phyloP scores from a whole-genome alignment of 2,888 invertebrate species.

The Drosophila prolongata region DNA sequence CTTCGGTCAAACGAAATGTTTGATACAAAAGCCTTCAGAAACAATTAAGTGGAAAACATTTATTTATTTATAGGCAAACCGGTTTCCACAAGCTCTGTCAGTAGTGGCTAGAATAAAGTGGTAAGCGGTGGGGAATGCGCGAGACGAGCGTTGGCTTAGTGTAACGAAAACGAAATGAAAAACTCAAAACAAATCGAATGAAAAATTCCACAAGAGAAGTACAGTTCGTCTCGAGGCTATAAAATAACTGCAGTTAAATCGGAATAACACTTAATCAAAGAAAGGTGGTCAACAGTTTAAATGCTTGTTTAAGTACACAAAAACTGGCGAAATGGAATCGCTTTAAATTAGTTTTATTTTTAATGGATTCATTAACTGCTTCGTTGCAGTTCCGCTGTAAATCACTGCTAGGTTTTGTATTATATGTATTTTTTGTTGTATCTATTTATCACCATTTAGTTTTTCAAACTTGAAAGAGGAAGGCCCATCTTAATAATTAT shows the following conservation, averaged over 20 bases:
- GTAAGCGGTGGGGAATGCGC: constrained; percentile 34
- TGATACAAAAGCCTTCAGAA: constrained; percentile 51
- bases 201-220: constrained; percentile 25
- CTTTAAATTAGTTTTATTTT: not conserved
- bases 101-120: constrained; percentile 31
- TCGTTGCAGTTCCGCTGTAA: too few species aligned
- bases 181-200: constrained; percentile 37
- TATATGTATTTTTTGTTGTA: too few species aligned
- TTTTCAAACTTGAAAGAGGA: too few species aligned
- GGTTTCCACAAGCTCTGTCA: constrained; percentile 56
- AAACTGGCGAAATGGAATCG: not conserved
- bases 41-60: constrained; percentile 73
- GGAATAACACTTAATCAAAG: not conserved
- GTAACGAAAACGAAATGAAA: constrained; percentile 43
- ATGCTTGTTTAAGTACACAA: not conserved
- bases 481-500: too few species aligned
- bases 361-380: too few species aligned
- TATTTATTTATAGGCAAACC: constrained; percentile 56
- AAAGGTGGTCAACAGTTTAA: not conserved
- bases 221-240: constrained; percentile 26
- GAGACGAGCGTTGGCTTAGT: constrained; percentile 25
- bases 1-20: constrained; percentile 13
- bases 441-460: too few species aligned
- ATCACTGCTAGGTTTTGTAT: too few species aligned
- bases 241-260: constrained; percentile 14